phyloP scores from a whole-genome alignment of 2,113 vertebrate species.

The Sceloporus tristichus region DNA sequence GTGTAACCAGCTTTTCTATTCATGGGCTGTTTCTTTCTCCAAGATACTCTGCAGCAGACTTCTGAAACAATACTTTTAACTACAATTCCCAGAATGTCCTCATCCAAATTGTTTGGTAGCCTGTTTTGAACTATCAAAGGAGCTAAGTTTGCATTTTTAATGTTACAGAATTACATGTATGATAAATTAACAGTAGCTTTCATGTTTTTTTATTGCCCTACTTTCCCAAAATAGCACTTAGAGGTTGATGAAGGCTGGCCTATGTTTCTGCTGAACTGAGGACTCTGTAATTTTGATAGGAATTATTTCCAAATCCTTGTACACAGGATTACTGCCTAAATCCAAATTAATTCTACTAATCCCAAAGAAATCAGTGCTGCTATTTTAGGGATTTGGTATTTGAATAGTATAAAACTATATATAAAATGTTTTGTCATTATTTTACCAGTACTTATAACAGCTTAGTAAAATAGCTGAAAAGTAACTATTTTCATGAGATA shows the following conservation, averaged over 20 bases:
- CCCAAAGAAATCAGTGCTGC: background rate
- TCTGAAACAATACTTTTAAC: background rate
- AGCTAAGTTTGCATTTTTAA: no score
- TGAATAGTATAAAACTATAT: background rate
- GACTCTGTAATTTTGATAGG: background rate
- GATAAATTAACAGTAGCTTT: no score
- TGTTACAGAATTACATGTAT: no score
- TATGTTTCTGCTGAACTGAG: background rate
- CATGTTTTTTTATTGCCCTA: no score
- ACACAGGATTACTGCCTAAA: background rate
- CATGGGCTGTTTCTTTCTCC: no score
- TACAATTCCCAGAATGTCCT: no score
- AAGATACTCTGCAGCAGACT: background rate
- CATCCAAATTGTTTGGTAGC: no score
- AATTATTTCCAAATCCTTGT: background rate
- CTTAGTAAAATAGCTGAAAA: background rate
- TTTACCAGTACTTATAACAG: background rate
- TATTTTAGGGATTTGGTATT: background rate
- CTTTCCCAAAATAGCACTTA: background rate
- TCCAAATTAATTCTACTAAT: conserved; percentile 2
- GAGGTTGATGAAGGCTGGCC: background rate
- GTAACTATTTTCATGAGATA: background rate
- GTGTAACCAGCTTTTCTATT: no score
- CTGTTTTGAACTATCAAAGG: no score
- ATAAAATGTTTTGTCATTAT: background rate